Base-by-base conservation (phyloP, 2,113 vertebrate genomes). In the human (Homo sapiens) region DNA sequence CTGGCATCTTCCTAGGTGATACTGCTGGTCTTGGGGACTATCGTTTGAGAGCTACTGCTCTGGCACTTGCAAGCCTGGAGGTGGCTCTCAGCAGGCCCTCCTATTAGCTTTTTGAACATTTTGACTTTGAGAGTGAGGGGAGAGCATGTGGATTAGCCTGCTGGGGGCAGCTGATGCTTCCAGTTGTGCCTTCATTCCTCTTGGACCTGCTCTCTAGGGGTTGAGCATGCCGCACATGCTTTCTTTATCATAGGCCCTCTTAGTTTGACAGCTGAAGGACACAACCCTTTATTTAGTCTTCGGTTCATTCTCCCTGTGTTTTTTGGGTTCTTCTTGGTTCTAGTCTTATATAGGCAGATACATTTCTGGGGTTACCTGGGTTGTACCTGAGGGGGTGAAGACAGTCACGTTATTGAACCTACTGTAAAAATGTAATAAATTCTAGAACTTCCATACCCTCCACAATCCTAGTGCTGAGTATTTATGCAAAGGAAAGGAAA, bases 171-270 rank as follows among this genome's bases (percentile, higher is more conserved):
- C 57, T 57, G 59, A 22, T 12, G 11, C n/a, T 68, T 59, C 17
- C 43, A 66, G 4, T 32, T 20, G 25, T 50, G 61, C 32, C 13
- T 40, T 18, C 1, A 3, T 50, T 32, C 40, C 61, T 78, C 50
- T 50, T 8, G 48, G 80, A 55, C 30, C 50, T 2, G 20, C 22
- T 23, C 40, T 72, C 17, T 20, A 23, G 22, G n/a, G 59, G 17
- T 59, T 20, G 79, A 61, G 35, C 1, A 0, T 38, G 14, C 23
- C 45, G 18, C 16, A n/a, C 57, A 13, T 0, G 1, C 43, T 73
- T 87, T 50, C 50, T 23, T 16, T 50, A 22, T 70, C 66, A 14
- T 1, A 25, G 16, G 20, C 73, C 35, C 27, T 57, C 6, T 70
- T 48, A 16, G 38, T 79, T 40, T 73, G 73, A n/a, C 8, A 40